A percentile compares a stretch with the other conserved stretches of the same genome.
Conservation (phyloP, 2,888 invertebrate species). For the Orchesella flavescens region DNA sequence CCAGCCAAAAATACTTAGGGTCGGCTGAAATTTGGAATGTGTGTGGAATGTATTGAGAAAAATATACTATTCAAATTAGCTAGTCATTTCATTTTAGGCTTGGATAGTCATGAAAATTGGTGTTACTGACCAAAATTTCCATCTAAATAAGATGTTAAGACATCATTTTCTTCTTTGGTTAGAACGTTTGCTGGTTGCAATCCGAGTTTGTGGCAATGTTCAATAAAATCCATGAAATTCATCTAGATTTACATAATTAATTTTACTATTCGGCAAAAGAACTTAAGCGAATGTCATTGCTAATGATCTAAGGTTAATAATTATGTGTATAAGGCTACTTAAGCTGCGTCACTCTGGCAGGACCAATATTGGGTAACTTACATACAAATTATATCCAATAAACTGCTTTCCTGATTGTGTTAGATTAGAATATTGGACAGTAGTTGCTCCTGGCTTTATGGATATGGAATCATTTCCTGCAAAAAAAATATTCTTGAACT, state of each 20-base stretch:
- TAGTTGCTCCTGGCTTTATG: too few relatives aligned
- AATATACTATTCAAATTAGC: too few relatives aligned
- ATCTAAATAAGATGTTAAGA: conserved; percentile 35
- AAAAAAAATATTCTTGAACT: too few relatives aligned
- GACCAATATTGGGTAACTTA: conserved; percentile 20
- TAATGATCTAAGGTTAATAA: too few relatives aligned
- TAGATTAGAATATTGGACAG: background rate
- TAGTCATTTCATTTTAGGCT: too few relatives aligned
- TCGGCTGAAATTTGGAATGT: conserved; percentile 7
- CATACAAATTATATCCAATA: conserved; percentile 29
- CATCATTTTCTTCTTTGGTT: conserved; percentile 21
- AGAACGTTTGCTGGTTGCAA: conserved; percentile 38
- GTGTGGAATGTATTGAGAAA: too few relatives aligned
- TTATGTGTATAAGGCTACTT: too few relatives aligned
- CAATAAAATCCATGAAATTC: conserved; percentile 48
- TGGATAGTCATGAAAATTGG: too few relatives aligned
- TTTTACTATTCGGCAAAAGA: background rate
- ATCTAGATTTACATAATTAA: conserved; percentile 5
- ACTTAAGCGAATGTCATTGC: too few relatives aligned
- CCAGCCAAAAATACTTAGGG: conserved; percentile 80
- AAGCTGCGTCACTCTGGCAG: too few relatives aligned
- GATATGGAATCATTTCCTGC: too few relatives aligned
- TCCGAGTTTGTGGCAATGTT: conserved; percentile 40
- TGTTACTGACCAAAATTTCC: conserved; percentile 38
- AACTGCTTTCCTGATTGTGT: conserved; percentile 29